Base-by-base conservation (phyloP, 1,140 invertebrate genomes). In the Paracyclopina nana region DNA sequence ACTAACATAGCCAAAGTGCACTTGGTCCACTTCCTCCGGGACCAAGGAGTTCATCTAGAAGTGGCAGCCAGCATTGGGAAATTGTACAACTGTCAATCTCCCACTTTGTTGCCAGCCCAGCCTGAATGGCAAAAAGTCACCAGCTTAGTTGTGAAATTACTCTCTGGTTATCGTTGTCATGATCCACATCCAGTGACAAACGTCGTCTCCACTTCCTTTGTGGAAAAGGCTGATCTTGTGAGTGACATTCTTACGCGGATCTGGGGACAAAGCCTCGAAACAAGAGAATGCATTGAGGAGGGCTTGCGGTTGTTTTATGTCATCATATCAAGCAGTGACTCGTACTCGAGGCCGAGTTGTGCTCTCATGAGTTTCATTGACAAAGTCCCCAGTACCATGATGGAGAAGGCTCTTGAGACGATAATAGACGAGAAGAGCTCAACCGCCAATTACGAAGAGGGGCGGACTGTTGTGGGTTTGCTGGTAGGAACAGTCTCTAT, bases 361-460 rank as follows among this genome's bases (percentile, higher is more conserved):
- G 20, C 24, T 3, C 28, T 48, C 6, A 48, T 48, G 45, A 6
- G 16, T 12, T 28, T 48, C 27, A 25, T 48, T 26, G 45, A 48
- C 16, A 48, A 48, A 30, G 30, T 48, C 25, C 45, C 45, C 27
- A 25, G 14, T 18, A 2, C 28, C 12, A 16, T 48, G 6, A 24
- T 48, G 3, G 20, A 30, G 8, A 9, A 28, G 16, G 45, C 45
- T 22, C 27, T 28, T 16, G 25, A 48, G 12, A 16, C 22, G 25
- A 38, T 38, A 5, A 16, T 38, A 8, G 20, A 25, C 27, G 45
- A 25, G 4, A 42, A 42, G 8, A 27, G 27, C n/a, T 26, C 20
- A 16, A 24, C n/a, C 4, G 27, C 22, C 25, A 22, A 3, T 27
- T 22, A 42, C 8, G 45, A 28, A 26, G 45, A 48, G 25, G 45